These are phyloP conservation scores for Ooceraea biroi DNA, from an alignment of 1,140 invertebrate species.

Conservation along the genomic window DNA sequence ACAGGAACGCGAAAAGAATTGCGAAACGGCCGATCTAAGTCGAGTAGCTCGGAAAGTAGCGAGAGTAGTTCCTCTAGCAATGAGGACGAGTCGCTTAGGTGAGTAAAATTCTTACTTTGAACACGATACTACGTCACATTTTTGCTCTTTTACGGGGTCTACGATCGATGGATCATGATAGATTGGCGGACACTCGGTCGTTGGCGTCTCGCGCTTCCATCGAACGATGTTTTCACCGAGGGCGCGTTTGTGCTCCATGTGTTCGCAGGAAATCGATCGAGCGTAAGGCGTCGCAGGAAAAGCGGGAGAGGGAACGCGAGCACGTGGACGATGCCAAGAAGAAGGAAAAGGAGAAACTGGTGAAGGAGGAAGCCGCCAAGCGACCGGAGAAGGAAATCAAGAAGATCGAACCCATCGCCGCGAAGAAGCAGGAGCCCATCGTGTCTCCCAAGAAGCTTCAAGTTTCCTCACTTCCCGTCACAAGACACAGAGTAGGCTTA, in stretches of 20 bases:
- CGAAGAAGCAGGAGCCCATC: constrained; percentile 80
- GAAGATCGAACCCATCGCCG: constrained; percentile 76
- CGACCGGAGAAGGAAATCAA: constrained; percentile 82
- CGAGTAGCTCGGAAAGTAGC: constrained; percentile 85
- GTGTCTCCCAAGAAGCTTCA: constrained; percentile 84
- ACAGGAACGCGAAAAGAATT: constrained; percentile 80
- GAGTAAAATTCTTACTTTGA: constrained; percentile 65
- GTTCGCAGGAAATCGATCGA: constrained; percentile 81
- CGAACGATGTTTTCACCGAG: constrained; percentile 9
- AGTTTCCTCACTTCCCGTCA: constrained; percentile 79
- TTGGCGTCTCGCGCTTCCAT: constrained; percentile 37
- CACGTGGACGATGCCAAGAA: constrained; percentile 82
- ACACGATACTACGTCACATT: constrained; percentile 32
- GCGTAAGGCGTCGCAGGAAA: constrained; percentile 77
- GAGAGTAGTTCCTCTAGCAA: constrained; percentile 84
- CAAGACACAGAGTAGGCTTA: constrained; percentile 82
- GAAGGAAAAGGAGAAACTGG: constrained; percentile 82
- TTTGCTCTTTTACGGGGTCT: constrained; percentile 60
- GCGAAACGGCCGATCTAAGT: constrained; percentile 84
- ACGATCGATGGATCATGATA: constrained; percentile 66
- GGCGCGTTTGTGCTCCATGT: constrained; percentile 39
- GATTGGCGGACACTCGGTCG: constrained; percentile 41
- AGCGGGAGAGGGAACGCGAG: constrained; percentile 86
- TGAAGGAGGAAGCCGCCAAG: constrained; percentile 79
- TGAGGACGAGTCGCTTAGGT: constrained; percentile 80